Conservation (phyloP, 2,888 invertebrate species). For the Habrosyne pyritoides region DNA sequence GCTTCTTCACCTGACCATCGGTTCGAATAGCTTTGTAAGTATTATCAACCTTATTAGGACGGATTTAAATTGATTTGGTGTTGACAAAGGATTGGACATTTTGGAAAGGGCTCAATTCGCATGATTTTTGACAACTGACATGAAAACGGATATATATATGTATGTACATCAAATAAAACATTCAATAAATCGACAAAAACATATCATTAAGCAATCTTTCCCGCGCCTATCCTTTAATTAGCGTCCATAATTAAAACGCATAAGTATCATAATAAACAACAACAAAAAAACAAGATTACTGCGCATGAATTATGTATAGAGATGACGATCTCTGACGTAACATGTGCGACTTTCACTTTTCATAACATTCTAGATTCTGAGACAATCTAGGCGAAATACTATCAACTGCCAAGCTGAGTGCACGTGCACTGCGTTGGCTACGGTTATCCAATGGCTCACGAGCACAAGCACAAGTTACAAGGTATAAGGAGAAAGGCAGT, state of each 20-base stretch:
- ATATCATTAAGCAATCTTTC: too few species aligned
- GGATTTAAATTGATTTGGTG: too few species aligned
- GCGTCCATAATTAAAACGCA: too few species aligned
- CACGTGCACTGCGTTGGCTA: constrained; percentile 3
- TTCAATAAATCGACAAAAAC: neutral
- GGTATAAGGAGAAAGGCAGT: constrained; percentile 1
- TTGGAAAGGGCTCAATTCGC: too few species aligned
- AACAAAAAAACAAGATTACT: neutral
- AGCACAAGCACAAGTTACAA: neutral
- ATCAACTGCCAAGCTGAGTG: neutral
- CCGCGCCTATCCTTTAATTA: too few species aligned
- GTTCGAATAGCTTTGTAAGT: too few species aligned
- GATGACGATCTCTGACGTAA: constrained; percentile 24
- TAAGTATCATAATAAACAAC: neutral
- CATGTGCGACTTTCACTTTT: constrained; percentile 41
- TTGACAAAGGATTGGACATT: too few species aligned
- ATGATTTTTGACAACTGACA: too few species aligned
- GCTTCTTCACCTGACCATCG: too few species aligned
- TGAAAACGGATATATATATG: too few species aligned
- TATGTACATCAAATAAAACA: neutral
- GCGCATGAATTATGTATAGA: constrained; percentile 1
- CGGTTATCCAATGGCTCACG: neutral
- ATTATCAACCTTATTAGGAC: too few species aligned
- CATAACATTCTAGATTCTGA: constrained; percentile 39
- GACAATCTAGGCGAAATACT: constrained; percentile 29